Conservation (phyloP, 2,888 invertebrate genomes). For the Euproctis similis region DNA sequence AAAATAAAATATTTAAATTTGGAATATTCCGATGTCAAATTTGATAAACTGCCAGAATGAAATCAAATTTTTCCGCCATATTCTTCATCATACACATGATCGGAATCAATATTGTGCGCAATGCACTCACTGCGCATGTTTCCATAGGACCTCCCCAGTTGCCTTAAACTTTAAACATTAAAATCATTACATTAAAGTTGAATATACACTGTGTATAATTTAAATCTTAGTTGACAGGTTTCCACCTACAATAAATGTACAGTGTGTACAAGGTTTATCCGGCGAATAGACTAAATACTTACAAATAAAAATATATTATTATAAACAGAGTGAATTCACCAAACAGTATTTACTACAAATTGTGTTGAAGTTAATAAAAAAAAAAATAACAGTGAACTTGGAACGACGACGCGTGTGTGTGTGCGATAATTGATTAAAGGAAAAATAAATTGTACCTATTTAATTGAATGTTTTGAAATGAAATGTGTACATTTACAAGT, state of each 20-base stretch:
- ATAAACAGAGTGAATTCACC: conserved; percentile 15
- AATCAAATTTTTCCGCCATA: conserved; percentile 62
- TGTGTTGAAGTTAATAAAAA: conserved; percentile 10
- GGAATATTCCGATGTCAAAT: too few relatives aligned
- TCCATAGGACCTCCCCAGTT: conserved; percentile 18
- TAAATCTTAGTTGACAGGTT: conserved; percentile 55
- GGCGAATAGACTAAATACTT: conserved; percentile 23
- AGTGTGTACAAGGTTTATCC: conserved; percentile 39
- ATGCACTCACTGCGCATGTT: conserved; percentile 69
- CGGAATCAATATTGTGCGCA: conserved; percentile 72
- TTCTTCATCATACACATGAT: conserved; percentile 54
- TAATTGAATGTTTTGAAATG: too few relatives aligned
- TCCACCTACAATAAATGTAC: conserved; percentile 36
- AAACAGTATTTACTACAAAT: too few relatives aligned
- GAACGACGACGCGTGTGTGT: too few relatives aligned
- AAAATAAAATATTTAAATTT: too few relatives aligned
- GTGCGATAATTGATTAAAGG: too few relatives aligned
- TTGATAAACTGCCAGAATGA: too few relatives aligned
- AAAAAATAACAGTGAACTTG: too few relatives aligned
- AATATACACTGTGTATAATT: conserved; percentile 4
- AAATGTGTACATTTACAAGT: too few relatives aligned
- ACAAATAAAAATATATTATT: conserved; percentile 19
- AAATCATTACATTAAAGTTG: conserved; percentile 16
- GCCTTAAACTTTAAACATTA: conserved; percentile 22
- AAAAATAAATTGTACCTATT: too few relatives aligned